These are phyloP conservation scores for Chloroclystis v-ata DNA, from an alignment of 2,888 invertebrate genomes.

Conservation along the genomic window DNA sequence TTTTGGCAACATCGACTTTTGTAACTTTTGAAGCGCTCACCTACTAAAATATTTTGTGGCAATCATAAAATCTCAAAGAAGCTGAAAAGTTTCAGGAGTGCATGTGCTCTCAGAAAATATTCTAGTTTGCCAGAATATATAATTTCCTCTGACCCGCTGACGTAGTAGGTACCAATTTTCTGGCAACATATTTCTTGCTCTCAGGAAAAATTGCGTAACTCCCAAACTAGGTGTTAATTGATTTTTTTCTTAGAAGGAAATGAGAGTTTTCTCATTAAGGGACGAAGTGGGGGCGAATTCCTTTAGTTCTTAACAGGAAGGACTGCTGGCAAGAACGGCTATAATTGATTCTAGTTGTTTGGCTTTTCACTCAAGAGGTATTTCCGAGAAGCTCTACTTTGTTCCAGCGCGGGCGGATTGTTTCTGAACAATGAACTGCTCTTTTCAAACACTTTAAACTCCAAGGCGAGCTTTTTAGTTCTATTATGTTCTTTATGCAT, in stretches of 20 bases:
- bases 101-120: constrained; percentile 1
- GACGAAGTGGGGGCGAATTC: constrained; percentile 62
- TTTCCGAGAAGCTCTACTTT: constrained; percentile 17
- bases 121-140: constrained; percentile 5
- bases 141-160: constrained; percentile 5
- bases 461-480: constrained; percentile 1
- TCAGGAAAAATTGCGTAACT: constrained; percentile 23
- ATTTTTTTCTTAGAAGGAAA: constrained; percentile 45
- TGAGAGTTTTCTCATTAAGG: constrained; percentile 63
- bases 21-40: background rate
- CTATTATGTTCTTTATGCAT: background rate
- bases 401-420: constrained; percentile 6
- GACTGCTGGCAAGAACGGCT: constrained; percentile 30
- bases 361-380: constrained; percentile 21
- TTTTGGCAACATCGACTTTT: background rate
- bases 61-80: constrained; percentile 2
- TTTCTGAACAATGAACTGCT: constrained; percentile 21
- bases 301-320: constrained; percentile 45
- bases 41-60: constrained; percentile 1
- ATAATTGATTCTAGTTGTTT: constrained; percentile 40
- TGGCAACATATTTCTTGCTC: constrained; percentile 7
- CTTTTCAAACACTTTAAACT: constrained; percentile 15
- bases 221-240: constrained; percentile 45
- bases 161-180: constrained; percentile 4
- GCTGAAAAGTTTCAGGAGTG: background rate